Percentiles rank a stretch among this genome's conserved stretches.
Conservation (phyloP, 1,140 invertebrate species). For the Cotesia typhae region DNA sequence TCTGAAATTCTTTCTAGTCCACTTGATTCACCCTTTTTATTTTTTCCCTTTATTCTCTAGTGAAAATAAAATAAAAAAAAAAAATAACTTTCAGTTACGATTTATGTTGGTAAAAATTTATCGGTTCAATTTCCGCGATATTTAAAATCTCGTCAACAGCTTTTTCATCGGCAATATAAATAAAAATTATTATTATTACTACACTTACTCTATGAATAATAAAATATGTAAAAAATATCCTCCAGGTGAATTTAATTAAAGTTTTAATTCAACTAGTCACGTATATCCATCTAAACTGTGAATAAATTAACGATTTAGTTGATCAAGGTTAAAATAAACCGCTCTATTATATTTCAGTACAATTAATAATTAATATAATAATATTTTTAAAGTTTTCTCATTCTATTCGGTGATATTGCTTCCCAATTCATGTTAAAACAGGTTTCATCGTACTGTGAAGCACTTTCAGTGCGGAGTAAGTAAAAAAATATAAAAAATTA, state of each 20-base stretch:
- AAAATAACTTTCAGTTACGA: conserved; percentile 39
- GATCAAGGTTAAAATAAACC: too few species aligned
- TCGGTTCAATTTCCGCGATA: conserved; percentile 63
- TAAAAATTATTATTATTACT: background rate
- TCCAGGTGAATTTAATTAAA: too few species aligned
- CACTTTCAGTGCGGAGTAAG: background rate
- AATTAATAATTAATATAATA: too few species aligned
- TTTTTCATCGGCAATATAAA: conserved; percentile 1
- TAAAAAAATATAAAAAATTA: conserved; percentile 8
- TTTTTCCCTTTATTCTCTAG: conserved; percentile 5
- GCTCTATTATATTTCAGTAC: too few species aligned
- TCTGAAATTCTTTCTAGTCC: conserved; percentile 2
- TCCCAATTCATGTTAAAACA: background rate
- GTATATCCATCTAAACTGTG: too few species aligned
- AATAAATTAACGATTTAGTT: too few species aligned
- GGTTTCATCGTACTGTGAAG: conserved; percentile 9
- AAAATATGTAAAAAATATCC: background rate
- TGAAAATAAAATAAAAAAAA: conserved; percentile 20
- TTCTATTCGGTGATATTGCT: too few species aligned
- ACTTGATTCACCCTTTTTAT: conserved; percentile 22
- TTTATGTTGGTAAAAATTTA: conserved; percentile 61
- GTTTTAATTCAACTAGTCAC: too few species aligned
- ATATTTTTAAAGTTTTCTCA: too few species aligned
- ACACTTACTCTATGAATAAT: background rate
- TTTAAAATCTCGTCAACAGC: conserved; percentile 45